These are phyloP conservation scores for Creontiades dilutus DNA, from an alignment of 2,888 invertebrate species.

Conservation along the genomic window DNA sequence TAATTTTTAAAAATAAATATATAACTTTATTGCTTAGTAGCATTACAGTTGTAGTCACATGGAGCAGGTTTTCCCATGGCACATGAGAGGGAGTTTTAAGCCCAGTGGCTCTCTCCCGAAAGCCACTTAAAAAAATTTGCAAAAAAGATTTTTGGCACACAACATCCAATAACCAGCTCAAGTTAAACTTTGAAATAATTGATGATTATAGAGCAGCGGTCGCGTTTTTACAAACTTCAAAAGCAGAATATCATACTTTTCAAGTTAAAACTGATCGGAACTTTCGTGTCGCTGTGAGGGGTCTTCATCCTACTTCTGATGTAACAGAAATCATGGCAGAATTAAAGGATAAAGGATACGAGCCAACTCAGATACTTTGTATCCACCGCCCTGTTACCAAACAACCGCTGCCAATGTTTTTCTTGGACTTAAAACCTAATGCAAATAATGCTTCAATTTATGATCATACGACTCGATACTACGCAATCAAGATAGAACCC, in stretches of 20 bases:
- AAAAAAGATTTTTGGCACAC: neutral
- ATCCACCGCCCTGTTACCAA: neutral
- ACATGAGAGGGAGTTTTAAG: too few species aligned
- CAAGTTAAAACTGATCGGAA: conserved; percentile 2
- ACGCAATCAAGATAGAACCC: neutral
- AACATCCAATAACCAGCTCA: conserved; percentile 1
- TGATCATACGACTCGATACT: neutral
- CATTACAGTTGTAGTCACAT: too few species aligned
- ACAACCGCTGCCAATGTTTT: neutral
- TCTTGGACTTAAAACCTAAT: neutral
- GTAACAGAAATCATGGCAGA: neutral
- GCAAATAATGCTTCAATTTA: neutral
- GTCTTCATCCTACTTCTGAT: conserved; percentile 2
- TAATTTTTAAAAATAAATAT: too few species aligned
- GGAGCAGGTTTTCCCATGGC: too few species aligned
- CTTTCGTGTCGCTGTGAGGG: neutral
- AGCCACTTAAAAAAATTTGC: neutral
- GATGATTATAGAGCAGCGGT: neutral
- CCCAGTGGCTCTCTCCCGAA: too few species aligned
- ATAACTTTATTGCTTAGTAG: too few species aligned
- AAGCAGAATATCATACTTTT: neutral
- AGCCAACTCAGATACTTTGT: neutral
- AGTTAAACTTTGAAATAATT: neutral
- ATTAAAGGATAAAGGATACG: neutral
- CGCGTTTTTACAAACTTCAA: neutral